phyloP scores from a whole-genome alignment of 2,797 vertebrate genomes.

The Nothura maculosa region DNA sequence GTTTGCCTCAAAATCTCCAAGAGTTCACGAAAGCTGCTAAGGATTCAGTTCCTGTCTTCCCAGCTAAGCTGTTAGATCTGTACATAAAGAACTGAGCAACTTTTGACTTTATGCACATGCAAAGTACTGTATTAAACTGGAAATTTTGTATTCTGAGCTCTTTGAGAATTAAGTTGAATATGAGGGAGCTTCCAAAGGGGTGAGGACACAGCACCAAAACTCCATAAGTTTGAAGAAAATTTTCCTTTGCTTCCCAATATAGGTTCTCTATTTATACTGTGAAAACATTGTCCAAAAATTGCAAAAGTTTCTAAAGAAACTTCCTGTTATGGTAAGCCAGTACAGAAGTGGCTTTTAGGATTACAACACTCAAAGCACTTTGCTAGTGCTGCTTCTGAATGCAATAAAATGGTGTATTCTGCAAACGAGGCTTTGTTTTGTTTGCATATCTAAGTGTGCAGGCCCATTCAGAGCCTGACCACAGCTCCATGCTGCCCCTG shows the following conservation, averaged over 20 bases:
- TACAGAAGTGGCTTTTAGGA: background rate
- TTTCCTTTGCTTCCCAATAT: background rate
- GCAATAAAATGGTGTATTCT: background rate
- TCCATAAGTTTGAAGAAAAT: background rate
- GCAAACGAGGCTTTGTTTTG: background rate
- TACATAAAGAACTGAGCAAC: background rate
- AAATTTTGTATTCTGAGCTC: background rate
- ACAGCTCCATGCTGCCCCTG: background rate
- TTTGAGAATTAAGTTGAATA: background rate
- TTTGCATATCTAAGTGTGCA: background rate
- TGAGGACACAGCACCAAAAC: background rate
- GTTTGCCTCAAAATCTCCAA: background rate
- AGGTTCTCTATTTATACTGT: background rate
- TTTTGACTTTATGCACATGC: background rate
- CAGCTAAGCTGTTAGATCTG: background rate
- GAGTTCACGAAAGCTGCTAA: accelerated
- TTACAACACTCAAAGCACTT: background rate
- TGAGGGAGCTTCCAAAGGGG: background rate
- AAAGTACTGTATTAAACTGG: background rate
- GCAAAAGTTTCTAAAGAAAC: background rate
- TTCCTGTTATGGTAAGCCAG: background rate
- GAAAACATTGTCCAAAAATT: background rate
- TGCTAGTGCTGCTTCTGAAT: background rate
- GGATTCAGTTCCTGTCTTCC: background rate
- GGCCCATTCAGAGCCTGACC: background rate